Evolutionary conservation across 1,140 invertebrate genomes (phyloP).

Genomic region (Hycleus phaleratus): DNA sequence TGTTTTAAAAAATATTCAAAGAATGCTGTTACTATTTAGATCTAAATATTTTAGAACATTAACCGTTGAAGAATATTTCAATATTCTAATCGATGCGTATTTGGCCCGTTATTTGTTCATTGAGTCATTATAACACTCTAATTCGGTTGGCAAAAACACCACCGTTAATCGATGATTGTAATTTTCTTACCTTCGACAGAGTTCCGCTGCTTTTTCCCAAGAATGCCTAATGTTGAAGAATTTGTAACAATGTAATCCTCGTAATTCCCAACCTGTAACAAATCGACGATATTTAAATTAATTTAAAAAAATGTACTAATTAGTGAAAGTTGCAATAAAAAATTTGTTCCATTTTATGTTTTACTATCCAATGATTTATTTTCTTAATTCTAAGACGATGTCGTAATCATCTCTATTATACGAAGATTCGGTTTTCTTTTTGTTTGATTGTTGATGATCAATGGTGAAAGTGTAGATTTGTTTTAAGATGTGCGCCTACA

Average conservation of each 20-base stretch:
- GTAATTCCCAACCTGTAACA: constrained; percentile 82
- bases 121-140: neutral
- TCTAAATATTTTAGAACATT: no score
- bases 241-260: constrained; percentile 88
- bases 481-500: no score
- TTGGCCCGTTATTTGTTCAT: no score
- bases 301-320: constrained; percentile 17
- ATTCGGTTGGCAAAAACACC: no score
- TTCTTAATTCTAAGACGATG: neutral
- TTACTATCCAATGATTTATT: neutral
- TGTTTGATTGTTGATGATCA: no score
- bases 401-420: neutral
- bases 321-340: neutral
- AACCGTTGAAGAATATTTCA: no score
- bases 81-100: no score
- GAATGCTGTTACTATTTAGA: no score
- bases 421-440: neutral
- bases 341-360: neutral
- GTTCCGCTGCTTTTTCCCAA: constrained; percentile 88
- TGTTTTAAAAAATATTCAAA: no score
- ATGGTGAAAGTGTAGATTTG: no score
- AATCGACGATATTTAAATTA: neutral
- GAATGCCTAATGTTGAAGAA: constrained; percentile 94
- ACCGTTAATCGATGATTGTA: no score
- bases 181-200: constrained; percentile 77